Percentiles rank a stretch among this genome's conserved stretches.
These are phyloP conservation scores for Festucalex cinctus DNA, from an alignment of 2,113 vertebrate genomes.

Conservation along the genomic window DNA sequence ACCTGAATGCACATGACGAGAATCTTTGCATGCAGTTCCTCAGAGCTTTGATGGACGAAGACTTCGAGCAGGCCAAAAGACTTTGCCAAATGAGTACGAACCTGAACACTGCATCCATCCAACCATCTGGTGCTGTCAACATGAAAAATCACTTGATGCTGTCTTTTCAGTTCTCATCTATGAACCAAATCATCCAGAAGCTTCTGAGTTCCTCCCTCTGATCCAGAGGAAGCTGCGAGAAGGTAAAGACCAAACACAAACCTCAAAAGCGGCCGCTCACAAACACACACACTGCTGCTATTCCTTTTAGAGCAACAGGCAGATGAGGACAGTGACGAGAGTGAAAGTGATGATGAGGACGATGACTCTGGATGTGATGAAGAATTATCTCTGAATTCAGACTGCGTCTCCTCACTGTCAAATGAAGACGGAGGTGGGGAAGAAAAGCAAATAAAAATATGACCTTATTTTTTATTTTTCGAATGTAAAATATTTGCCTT, in stretches of 20 bases:
- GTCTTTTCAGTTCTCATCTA: slow-evolving; percentile 75
- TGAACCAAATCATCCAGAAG: slow-evolving; percentile 79
- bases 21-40: slow-evolving; percentile 75
- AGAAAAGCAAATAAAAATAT: too few relatives aligned
- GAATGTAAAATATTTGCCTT: too few relatives aligned
- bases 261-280: background rate
- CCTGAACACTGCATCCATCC: background rate
- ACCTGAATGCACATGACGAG: background rate
- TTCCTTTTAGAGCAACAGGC: slow-evolving; percentile 3
- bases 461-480: too few relatives aligned
- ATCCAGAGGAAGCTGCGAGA: slow-evolving; percentile 75
- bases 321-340: slow-evolving; percentile 9
- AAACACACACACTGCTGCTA: background rate
- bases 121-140: slow-evolving; percentile 6
- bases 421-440: slow-evolving; percentile 18
- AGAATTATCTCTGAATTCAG: slow-evolving; percentile 43
- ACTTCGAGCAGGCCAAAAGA: slow-evolving; percentile 72
- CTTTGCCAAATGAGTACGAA: slow-evolving; percentile 86
- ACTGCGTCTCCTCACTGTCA: slow-evolving; percentile 31
- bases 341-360: slow-evolving; percentile 39
- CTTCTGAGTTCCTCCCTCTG: slow-evolving; percentile 75
- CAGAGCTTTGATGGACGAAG: slow-evolving; percentile 71
- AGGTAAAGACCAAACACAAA: slow-evolving; percentile 51
- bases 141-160: slow-evolving; percentile 1
- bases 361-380: slow-evolving; percentile 43